phyloP scores from a whole-genome alignment of 2,113 vertebrate species.

The Malurus alboscapulatus region DNA sequence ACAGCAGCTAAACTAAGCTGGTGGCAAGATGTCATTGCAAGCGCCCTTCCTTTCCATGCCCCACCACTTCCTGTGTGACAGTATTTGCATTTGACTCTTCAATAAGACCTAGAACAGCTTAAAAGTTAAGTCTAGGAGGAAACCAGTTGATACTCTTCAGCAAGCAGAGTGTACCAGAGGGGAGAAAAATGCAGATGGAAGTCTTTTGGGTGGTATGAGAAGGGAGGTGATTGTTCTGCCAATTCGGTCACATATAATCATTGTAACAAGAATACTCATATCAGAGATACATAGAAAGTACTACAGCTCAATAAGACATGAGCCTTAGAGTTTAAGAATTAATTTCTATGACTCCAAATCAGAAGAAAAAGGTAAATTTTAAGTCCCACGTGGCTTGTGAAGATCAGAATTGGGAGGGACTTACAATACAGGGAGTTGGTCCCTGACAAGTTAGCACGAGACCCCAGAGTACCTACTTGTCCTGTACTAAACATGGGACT shows the following conservation, averaged over 20 bases:
- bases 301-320: neutral
- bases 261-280: neutral
- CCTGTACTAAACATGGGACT: neutral
- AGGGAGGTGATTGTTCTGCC: neutral
- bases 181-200: neutral
- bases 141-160: neutral
- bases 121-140: neutral
- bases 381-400: neutral
- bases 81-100: neutral
- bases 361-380: neutral
- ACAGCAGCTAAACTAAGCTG: neutral
- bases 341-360: neutral
- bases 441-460: accelerated
- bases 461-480: neutral
- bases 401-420: neutral
- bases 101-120: neutral
- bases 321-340: neutral
- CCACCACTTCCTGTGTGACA: neutral
- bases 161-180: neutral
- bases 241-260: neutral
- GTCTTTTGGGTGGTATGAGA: neutral
- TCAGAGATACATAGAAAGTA: neutral
- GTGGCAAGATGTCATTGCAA: neutral
- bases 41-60: neutral
- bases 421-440: neutral